A percentile compares a stretch with the other conserved stretches of the same genome.
Evolutionary conservation across 2,888 invertebrate species (phyloP).

Genomic region (Andrena bicolor): DNA sequence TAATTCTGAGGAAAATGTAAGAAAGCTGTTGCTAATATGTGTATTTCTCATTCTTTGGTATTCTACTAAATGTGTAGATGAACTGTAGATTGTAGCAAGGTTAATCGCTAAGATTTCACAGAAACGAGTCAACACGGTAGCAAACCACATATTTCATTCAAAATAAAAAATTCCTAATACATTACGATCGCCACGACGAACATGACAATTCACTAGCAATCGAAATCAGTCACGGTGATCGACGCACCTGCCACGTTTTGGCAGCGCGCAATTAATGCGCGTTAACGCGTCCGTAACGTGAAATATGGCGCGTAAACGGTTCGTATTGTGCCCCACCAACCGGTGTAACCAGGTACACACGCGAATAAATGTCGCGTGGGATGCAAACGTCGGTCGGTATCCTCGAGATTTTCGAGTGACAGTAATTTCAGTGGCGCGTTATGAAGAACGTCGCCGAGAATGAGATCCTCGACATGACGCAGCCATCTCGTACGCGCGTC

Average conservation of each 20-base stretch:
- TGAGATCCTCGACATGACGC: constrained; percentile 61
- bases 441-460: constrained; percentile 36
- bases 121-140: too few species aligned
- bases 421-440: constrained; percentile 14
- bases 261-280: constrained; percentile 39
- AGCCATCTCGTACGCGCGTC: constrained; percentile 39
- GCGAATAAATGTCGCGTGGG: not conserved
- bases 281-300: constrained; percentile 19
- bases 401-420: constrained; percentile 15
- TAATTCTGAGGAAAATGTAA: too few species aligned
- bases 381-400: not conserved
- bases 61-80: too few species aligned
- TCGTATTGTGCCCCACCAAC: not conserved
- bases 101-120: too few species aligned
- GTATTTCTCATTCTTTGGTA: too few species aligned
- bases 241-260: constrained; percentile 37
- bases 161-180: not conserved
- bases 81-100: too few species aligned
- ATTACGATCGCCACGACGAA: not conserved
- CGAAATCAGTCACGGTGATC: not conserved
- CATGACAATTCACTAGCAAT: not conserved
- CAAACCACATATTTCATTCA: too few species aligned
- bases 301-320: constrained; percentile 26
- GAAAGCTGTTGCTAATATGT: too few species aligned
- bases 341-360: not conserved